Evolutionary conservation across 1,140 invertebrate species (phyloP).

Genomic region (Drosophila auraria): DNA sequence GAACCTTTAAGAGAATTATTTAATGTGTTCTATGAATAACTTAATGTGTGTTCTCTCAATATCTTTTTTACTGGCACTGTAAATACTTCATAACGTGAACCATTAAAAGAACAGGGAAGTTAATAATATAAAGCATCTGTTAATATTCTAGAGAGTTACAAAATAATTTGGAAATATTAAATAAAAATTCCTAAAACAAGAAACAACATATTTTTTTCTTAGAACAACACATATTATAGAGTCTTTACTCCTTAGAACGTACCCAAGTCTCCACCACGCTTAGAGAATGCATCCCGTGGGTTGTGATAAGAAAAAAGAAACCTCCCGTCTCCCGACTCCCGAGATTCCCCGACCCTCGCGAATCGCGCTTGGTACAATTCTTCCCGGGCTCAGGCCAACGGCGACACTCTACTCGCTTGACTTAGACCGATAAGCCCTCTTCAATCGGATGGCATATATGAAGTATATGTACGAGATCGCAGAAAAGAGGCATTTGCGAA

Average conservation of each 20-base stretch:
- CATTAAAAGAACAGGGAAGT: background rate
- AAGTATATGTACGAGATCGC: background rate
- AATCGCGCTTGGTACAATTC: conserved; percentile 1
- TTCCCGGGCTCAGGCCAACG: background rate
- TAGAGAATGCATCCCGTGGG: background rate
- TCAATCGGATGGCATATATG: conserved; percentile 14
- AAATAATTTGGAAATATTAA: too few relatives aligned
- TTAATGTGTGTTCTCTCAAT: too few relatives aligned
- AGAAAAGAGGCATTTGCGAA: conserved; percentile 9
- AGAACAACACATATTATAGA: background rate
- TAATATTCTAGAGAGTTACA: background rate
- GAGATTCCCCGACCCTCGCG: background rate
- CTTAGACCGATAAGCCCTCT: conserved; percentile 18
- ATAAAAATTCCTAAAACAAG: too few relatives aligned
- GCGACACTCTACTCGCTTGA: conserved; percentile 8
- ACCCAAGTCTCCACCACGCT: background rate
- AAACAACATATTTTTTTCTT: background rate
- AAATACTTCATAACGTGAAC: background rate
- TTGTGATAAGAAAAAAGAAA: conserved; percentile 15
- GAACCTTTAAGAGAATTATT: background rate
- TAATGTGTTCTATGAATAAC: background rate
- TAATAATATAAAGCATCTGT: background rate
- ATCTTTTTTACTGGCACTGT: too few relatives aligned
- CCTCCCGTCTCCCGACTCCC: background rate
- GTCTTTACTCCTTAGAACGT: too few relatives aligned